A percentile compares a stretch with the other conserved stretches of the same genome.
These are phyloP conservation scores for Dreissena polymorpha DNA, from an alignment of 1,140 invertebrate genomes.

Conservation along the genomic window DNA sequence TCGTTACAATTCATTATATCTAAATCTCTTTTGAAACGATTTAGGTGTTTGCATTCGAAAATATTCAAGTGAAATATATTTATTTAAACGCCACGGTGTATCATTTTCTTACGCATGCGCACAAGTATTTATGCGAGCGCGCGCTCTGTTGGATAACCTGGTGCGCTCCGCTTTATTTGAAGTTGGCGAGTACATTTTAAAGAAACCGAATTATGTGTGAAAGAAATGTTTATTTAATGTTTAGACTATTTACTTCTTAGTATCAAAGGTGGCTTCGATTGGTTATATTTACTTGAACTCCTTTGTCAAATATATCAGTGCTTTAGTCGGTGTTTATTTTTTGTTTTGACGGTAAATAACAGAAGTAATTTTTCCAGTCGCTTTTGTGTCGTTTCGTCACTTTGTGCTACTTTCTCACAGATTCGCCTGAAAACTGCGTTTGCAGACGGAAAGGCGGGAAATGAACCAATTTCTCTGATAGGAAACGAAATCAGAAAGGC, in stretches of 20 bases:
- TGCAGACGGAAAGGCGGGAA: conserved; percentile 40
- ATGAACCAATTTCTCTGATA: conserved; percentile 24
- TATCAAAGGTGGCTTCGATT: neutral
- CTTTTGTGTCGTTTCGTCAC: neutral
- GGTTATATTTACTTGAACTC: conserved; percentile 32
- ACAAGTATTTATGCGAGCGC: too few relatives aligned
- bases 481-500: conserved; percentile 33
- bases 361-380: neutral
- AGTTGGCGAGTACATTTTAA: neutral
- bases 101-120: too few relatives aligned
- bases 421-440: conserved; percentile 40
- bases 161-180: too few relatives aligned
- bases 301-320: conserved; percentile 33
- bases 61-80: too few relatives aligned
- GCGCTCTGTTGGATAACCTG: too few relatives aligned
- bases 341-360: conserved; percentile 45
- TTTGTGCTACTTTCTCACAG: conserved; percentile 44
- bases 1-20: too few relatives aligned
- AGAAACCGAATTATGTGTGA: neutral
- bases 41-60: too few relatives aligned
- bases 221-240: neutral
- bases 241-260: neutral
- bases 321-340: conserved; percentile 38
- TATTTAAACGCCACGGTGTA: too few relatives aligned
- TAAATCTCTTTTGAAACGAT: too few relatives aligned